Evolutionary conservation across 1,140 invertebrate genomes (phyloP), one percentile per base, ranked within the genome.

Genomic region (Drosophila equinoxialis): DNA sequence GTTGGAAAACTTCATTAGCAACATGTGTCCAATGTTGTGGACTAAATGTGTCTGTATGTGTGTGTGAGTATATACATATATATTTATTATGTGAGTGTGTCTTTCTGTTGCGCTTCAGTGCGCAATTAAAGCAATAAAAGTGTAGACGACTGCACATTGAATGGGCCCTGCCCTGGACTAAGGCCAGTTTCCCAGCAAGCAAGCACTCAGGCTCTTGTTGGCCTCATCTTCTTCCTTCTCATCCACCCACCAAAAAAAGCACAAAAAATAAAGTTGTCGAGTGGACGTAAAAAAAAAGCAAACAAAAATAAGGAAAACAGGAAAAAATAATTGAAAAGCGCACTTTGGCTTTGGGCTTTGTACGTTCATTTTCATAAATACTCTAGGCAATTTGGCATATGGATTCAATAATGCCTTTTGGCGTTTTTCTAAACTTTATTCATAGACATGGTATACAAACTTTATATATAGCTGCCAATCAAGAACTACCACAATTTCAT

Each of bases 71-170:
- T 6, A 14, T 45, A 8, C 20, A 20, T 48, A 48, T 48, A 48
- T 13, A 65, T 68, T 65, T 39, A 74, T 74, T 55, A 58, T 33
- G 33, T 66, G 74, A 70, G 68, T 67, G 35, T 77, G 74, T 77
- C 68, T 71, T 68, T 69, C 71, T 77, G 71, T 71, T 82, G 83
- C 79, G 83, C 79, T 66, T 71, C 76, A 81, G 26, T 86, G 83
- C 71, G 70, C 83, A 86, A 86, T 86, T 87, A 86, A 86, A 87
- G 83, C 83, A 87, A 86, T 86, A 87, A 87, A 86, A 87, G 72
- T 77, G 76, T 79, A 75, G 72, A 69, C 83, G 72, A 79, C 79
- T 79, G 84, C 68, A 79, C 83, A 86, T 69, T 82, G 76, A 83
- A 86, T 72, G 68, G 76, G 30, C 30, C 30, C 30, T 30, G 30